These are phyloP conservation scores for Nudaria mundana DNA, from an alignment of 2,888 invertebrate genomes.

Conservation along the genomic window DNA sequence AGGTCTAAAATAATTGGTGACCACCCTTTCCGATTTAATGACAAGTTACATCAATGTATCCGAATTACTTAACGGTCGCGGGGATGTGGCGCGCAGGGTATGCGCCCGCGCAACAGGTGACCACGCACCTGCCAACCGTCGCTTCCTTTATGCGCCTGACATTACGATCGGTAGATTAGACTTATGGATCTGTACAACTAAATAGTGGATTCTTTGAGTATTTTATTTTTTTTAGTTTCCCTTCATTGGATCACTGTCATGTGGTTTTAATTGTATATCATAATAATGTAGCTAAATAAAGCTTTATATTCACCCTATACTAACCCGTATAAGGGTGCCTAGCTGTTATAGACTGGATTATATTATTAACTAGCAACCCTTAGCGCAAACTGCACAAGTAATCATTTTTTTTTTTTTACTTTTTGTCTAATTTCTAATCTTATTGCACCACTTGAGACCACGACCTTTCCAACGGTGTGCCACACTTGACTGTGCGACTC, in stretches of 20 bases:
- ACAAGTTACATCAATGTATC: constrained; percentile 54
- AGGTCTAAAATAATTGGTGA: constrained; percentile 13
- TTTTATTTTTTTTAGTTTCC: constrained; percentile 10
- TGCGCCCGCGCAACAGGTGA: constrained; percentile 67
- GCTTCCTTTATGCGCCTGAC: constrained; percentile 64
- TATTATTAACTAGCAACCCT: too few relatives aligned
- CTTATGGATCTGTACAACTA: constrained; percentile 38
- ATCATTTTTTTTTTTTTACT: too few relatives aligned
- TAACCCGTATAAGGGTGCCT: too few relatives aligned
- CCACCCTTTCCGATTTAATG: constrained; percentile 32
- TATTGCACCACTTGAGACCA: too few relatives aligned
- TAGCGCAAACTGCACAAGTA: too few relatives aligned
- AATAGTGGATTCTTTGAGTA: constrained; percentile 21
- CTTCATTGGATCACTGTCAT: constrained; percentile 11
- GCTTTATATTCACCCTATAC: too few relatives aligned
- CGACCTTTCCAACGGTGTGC: too few relatives aligned
- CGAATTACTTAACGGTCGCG: constrained; percentile 62
- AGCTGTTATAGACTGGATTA: too few relatives aligned
- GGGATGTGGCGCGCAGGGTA: constrained; percentile 21
- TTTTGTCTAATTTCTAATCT: too few relatives aligned
- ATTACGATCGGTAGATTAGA: constrained; percentile 69
- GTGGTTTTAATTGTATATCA: constrained; percentile 5
- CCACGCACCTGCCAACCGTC: constrained; percentile 72
- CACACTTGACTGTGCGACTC: too few relatives aligned
- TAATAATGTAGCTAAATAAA: too few relatives aligned